Percentiles rank a stretch among this genome's conserved stretches.
Evolutionary conservation across 2,797 vertebrate genomes (phyloP).

Genomic region (Furcifer pardalis): DNA sequence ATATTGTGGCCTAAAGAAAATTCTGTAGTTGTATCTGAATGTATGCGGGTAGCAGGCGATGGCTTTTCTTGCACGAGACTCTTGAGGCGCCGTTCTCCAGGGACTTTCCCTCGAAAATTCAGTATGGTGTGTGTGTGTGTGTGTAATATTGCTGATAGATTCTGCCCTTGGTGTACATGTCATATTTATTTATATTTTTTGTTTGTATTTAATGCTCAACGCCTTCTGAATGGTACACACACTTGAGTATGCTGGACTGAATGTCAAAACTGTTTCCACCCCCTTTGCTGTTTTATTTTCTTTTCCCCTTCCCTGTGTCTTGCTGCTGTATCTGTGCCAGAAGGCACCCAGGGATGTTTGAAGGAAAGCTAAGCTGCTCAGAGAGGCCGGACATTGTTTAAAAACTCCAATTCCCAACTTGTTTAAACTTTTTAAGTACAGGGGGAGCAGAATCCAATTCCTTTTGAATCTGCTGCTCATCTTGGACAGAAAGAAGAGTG

Average conservation of each 20-base stretch:
- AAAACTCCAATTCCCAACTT: neutral
- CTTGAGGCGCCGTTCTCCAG: neutral
- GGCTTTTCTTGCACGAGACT: slow-evolving; percentile 50
- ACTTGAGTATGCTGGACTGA: slow-evolving; percentile 45
- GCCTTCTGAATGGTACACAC: slow-evolving; percentile 49
- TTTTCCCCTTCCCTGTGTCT: slow-evolving; percentile 23
- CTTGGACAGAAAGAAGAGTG: neutral
- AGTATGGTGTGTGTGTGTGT: too few relatives aligned
- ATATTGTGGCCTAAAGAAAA: slow-evolving; percentile 49
- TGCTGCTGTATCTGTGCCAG: neutral
- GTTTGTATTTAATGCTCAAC: slow-evolving; percentile 40
- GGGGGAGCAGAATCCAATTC: neutral
- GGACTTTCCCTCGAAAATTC: neutral
- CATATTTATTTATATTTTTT: slow-evolving; percentile 59
- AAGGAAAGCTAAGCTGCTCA: slow-evolving; percentile 1
- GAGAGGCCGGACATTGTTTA: neutral
- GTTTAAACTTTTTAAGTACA: neutral
- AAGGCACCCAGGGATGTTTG: slow-evolving; percentile 7
- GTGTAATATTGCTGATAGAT: neutral
- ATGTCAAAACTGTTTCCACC: slow-evolving; percentile 26
- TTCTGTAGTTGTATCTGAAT: slow-evolving; percentile 57
- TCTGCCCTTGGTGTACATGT: slow-evolving; percentile 34
- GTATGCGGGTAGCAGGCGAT: slow-evolving; percentile 47
- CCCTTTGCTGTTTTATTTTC: neutral
- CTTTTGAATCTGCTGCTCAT: neutral